phyloP scores from a whole-genome alignment of 2,113 vertebrate genomes.

The Mesitornis unicolor region DNA sequence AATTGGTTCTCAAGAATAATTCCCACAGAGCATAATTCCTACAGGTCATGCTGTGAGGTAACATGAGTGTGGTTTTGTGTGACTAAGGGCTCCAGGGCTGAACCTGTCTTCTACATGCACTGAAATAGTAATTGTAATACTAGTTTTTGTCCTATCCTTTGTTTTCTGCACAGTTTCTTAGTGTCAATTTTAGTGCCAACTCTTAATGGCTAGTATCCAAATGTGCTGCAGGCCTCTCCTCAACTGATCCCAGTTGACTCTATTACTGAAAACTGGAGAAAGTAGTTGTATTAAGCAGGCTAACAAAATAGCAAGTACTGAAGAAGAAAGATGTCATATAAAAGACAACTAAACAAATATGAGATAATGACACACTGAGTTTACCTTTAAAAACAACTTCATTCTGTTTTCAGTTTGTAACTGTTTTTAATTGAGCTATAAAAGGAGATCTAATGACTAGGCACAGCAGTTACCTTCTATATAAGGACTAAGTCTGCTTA shows the following conservation, averaged over 20 bases:
- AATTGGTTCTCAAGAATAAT: not conserved
- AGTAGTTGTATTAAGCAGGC: not conserved
- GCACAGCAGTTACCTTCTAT: not conserved
- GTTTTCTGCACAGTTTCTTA: not conserved
- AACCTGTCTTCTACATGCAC: not conserved
- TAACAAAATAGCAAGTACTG: not conserved
- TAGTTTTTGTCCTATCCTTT: not conserved
- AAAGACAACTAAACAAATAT: not conserved
- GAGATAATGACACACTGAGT: not conserved
- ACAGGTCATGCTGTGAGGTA: not conserved
- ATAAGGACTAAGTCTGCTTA: not conserved
- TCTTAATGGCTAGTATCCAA: not conserved
- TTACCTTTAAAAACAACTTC: not conserved
- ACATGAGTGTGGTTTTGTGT: not conserved
- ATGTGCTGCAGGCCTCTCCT: not conserved
- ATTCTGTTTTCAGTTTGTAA: not conserved
- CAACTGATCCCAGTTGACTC: not conserved
- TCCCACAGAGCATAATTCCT: not conserved
- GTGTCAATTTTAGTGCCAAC: not conserved
- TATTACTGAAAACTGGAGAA: not conserved
- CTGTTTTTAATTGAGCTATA: not conserved
- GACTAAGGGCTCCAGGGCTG: not conserved
- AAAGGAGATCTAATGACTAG: not conserved
- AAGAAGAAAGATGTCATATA: not conserved
- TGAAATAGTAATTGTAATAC: not conserved